Evolutionary conservation across 2,113 vertebrate species (phyloP), one percentile per base, ranked within the genome.

Genomic region (Phoxinus phoxinus): DNA sequence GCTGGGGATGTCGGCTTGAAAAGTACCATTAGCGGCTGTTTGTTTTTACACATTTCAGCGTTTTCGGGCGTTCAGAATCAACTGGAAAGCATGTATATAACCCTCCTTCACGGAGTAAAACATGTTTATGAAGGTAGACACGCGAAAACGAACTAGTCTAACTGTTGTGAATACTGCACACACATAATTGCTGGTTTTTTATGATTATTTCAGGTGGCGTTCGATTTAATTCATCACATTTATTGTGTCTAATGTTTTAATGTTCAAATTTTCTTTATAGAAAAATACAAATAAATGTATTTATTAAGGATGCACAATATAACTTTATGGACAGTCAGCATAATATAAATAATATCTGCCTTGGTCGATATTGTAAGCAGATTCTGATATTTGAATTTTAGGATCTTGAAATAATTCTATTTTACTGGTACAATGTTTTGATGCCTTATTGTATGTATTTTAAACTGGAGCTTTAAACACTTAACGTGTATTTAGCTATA

Each of bases 11-110:
- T 35, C 13, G 21, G 25, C 56, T 58, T 77, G 59, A 77, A 77
- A 78, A 82, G 83, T 69, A 73, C 77, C 48, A 59, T 83, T 81
- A 72, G 63, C 51, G 59, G 6, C 44, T 44, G 51, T 79, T 84
- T 77, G 67, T 84, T 84, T 41, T 87, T 81, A 78, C 75, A 78
- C 51, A 74, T 88, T 86, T 84, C 7, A 37, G 23, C 44, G 32
- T 56, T 84, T 86, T 73, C 10, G 37, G 46, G 21, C 10, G 30
- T 41, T 30, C 19, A 44, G 76, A 75, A 73, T 67, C 23, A 85
- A 85, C 30, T 53, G 58, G 17, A 71, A 53, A 35, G 25, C 41
- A 23, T 65, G 59, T 59, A 69, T 2, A 21, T 30, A 63, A 30
- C 72, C 44, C 37, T 7, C 80, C 58, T 27, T 41, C 27, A 23